Percentiles rank a stretch among this genome's conserved stretches.
phyloP scores from a whole-genome alignment of 2,888 invertebrate genomes.

The Lamellibrachia columna region DNA sequence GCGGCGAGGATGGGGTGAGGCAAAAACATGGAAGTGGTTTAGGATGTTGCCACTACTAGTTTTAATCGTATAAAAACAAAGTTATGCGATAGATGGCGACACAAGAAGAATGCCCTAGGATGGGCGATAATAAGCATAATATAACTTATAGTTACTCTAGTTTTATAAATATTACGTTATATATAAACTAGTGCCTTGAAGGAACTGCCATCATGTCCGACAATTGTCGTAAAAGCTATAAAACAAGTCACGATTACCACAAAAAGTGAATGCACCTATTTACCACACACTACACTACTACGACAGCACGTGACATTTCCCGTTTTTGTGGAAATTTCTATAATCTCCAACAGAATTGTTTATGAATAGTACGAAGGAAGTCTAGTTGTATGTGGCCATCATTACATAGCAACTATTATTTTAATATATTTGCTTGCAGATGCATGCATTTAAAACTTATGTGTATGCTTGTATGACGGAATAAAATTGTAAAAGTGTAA shows the following conservation, averaged over 20 bases:
- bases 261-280: background rate
- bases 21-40: background rate
- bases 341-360: background rate
- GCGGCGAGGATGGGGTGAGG: too few relatives aligned
- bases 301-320: background rate
- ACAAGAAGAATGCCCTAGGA: background rate
- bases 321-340: background rate
- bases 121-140: background rate
- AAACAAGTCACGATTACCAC: background rate
- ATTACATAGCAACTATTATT: background rate
- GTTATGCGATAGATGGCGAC: too few relatives aligned
- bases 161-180: background rate
- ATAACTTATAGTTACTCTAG: background rate
- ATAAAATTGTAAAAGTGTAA: background rate
- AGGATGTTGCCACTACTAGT: too few relatives aligned
- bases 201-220: background rate
- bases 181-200: background rate
- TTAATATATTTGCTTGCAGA: background rate
- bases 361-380: background rate
- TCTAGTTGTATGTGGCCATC: background rate
- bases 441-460: background rate
- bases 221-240: background rate
- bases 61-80: too few relatives aligned
- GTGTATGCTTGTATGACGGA: background rate
- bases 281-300: background rate